Conservation (phyloP, 2,797 vertebrate species). For the Eurystomus glaucurus region DNA sequence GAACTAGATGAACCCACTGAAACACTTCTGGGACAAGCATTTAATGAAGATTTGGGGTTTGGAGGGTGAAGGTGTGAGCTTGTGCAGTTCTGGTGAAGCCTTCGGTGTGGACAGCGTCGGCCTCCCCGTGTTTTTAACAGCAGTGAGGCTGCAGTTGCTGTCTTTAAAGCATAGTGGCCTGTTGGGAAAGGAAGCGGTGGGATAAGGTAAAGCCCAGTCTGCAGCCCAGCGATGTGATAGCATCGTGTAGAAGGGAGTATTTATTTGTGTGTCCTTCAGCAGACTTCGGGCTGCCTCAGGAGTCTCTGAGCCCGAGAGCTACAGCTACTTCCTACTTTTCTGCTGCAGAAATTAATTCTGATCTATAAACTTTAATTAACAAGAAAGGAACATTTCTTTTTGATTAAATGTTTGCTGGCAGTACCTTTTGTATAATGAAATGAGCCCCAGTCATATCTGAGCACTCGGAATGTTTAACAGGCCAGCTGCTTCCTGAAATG, state of each 20-base stretch:
- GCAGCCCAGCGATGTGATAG: neutral
- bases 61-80: neutral
- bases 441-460: neutral
- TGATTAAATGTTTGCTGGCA: constrained; percentile 71
- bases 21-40: rapidly evolving
- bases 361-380: constrained; percentile 67
- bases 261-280: neutral
- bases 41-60: neutral
- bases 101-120: neutral
- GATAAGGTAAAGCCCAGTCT: neutral
- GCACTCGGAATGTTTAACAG: constrained; percentile 51
- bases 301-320: neutral
- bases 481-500: constrained; percentile 51
- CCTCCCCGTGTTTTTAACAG: neutral
- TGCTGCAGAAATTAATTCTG: constrained; percentile 53
- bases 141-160: rapidly evolving
- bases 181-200: neutral
- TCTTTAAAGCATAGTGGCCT: neutral
- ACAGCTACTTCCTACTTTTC: neutral
- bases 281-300: neutral
- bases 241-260: no score
- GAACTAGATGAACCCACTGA: neutral
- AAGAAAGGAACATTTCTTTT: constrained; percentile 46
- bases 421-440: constrained; percentile 62
- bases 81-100: neutral